Evolutionary conservation across 2,797 vertebrate genomes (phyloP).

Genomic region (Vultur gryphus): DNA sequence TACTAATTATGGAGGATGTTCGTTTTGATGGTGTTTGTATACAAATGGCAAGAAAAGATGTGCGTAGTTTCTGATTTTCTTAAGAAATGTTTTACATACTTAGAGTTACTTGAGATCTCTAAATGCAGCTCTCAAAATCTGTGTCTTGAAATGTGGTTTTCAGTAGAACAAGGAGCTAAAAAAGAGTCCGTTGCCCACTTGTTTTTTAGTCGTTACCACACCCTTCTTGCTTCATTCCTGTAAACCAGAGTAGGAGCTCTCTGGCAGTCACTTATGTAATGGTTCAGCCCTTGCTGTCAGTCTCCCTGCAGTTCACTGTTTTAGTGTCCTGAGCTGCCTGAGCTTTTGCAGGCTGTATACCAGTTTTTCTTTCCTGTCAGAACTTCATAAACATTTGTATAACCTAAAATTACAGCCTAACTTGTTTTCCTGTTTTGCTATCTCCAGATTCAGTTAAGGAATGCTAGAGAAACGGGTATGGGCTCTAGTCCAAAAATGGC

Average conservation of each 20-base stretch:
- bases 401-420: conserved; percentile 16
- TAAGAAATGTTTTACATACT: background rate
- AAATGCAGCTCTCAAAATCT: background rate
- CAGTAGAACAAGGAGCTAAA: conserved; percentile 29
- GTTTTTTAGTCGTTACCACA: conserved; percentile 35
- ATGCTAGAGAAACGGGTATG: background rate
- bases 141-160: conserved; percentile 26
- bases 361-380: conserved; percentile 19
- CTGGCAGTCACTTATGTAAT: conserved; percentile 2
- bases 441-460: background rate
- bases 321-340: background rate
- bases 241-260: conserved; percentile 26
- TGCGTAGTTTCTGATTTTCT: background rate
- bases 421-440: background rate
- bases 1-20: background rate
- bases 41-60: background rate
- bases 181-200: background rate
- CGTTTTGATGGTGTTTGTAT: background rate
- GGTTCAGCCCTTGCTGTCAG: conserved; percentile 8
- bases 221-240: conserved; percentile 48
- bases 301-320: background rate
- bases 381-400: conserved; percentile 39
- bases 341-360: conserved; percentile 4
- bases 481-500: background rate
- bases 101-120: conserved; percentile 1